Conservation (phyloP, 2,113 vertebrate genomes). For the Oryzias curvinotus region DNA sequence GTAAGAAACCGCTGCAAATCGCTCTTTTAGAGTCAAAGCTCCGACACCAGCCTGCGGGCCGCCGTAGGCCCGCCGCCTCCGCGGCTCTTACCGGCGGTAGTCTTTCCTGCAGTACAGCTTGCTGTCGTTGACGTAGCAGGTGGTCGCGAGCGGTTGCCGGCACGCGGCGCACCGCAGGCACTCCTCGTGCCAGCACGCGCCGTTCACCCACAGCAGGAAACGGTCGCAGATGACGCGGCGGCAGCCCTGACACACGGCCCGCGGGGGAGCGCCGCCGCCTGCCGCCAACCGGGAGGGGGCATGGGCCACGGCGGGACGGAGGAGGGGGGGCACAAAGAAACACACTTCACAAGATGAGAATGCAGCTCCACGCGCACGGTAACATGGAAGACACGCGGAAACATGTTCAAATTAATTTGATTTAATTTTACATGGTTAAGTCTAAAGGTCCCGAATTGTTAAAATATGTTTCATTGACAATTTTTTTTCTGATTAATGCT, state of each 20-base stretch:
- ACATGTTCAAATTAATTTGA: too few relatives aligned
- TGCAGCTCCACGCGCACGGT: too few relatives aligned
- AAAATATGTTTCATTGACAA: too few relatives aligned
- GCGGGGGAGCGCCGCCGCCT: conserved; percentile 66
- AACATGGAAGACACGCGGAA: too few relatives aligned
- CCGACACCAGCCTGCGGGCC: not conserved
- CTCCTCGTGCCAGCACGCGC: conserved; percentile 90
- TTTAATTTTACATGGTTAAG: too few relatives aligned
- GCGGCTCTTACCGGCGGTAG: conserved; percentile 86
- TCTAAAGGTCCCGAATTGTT: too few relatives aligned
- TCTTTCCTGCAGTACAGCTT: conserved; percentile 92
- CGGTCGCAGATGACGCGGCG: conserved; percentile 88
- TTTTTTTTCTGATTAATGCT: too few relatives aligned
- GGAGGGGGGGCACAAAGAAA: too few relatives aligned
- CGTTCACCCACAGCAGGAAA: conserved; percentile 92
- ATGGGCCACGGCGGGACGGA: not conserved
- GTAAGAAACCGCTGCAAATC: too few relatives aligned
- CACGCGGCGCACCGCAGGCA: conserved; percentile 91
- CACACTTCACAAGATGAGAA: too few relatives aligned
- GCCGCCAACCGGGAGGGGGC: conserved; percentile 6
- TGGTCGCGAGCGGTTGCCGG: conserved; percentile 88
- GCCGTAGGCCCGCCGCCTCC: not conserved
- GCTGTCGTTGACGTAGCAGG: conserved; percentile 88
- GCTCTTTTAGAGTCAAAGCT: too few relatives aligned
- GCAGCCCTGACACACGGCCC: conserved; percentile 89